Conservation (phyloP, 2,888 invertebrate genomes). For the Furcula furcula region DNA sequence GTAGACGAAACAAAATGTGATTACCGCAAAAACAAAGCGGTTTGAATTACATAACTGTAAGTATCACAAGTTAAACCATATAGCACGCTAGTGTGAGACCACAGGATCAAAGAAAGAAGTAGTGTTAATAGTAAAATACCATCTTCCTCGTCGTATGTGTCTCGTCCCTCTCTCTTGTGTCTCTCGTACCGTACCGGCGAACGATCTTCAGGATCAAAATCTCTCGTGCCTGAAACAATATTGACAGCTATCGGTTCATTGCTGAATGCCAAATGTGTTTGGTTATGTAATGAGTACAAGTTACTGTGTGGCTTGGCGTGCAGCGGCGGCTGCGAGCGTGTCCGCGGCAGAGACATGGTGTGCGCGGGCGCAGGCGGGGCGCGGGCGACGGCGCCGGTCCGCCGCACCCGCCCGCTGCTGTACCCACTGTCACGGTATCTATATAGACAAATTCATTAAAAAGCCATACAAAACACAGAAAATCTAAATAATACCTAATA, state of each 20-base stretch:
- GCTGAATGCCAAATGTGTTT: too few species aligned
- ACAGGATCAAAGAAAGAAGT: not conserved
- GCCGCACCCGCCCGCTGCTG: constrained; percentile 54
- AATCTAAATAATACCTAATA: too few species aligned
- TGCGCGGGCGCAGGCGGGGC: constrained; percentile 17
- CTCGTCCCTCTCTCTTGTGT: constrained; percentile 28
- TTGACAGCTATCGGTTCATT: too few species aligned
- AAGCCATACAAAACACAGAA: too few species aligned
- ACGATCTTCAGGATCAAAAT: constrained; percentile 46
- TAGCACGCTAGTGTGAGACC: too few species aligned
- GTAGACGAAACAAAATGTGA: constrained; percentile 18
- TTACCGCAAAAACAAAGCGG: too few species aligned
- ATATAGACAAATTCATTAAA: too few species aligned
- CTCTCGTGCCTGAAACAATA: constrained; percentile 39
- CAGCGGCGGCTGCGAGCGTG: constrained; percentile 57
- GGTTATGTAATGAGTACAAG: too few species aligned
- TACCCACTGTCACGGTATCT: constrained; percentile 74
- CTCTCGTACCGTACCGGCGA: constrained; percentile 49
- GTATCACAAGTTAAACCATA: not conserved
- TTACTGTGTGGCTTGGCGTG: constrained; percentile 1
- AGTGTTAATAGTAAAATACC: constrained; percentile 27
- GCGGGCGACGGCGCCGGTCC: constrained; percentile 27
- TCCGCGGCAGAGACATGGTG: constrained; percentile 33
- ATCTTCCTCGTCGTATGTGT: constrained; percentile 50
- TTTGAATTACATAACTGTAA: too few species aligned